Evolutionary conservation across 2,888 invertebrate species (phyloP), one percentile per base, ranked within the genome.

Genomic region (Chrysomela aeneicollis): DNA sequence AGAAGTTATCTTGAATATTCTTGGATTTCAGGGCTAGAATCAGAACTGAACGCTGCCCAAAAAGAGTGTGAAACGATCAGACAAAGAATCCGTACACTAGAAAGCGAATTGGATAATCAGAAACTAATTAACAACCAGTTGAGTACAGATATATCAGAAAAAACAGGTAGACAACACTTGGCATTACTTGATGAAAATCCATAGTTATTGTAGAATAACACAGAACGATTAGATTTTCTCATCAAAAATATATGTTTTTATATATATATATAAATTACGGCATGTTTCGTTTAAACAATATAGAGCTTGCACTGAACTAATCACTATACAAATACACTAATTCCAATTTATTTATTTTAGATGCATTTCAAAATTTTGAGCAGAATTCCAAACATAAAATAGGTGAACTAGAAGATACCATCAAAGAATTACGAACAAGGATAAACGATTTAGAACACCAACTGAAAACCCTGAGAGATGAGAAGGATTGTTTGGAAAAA

Each of bases 11-110:
- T 61, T 12, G n/a, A 49, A 42, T 47, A 57, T 46, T 49, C 8
- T 17, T 6, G 4, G 12, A 22, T 64, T 64, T 21, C 47, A 90
- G 90, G 88, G 64, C 80, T 90, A 71, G 88, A 89, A 84, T 85
- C 87, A 74, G 88, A 89, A 75, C 80, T 90, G 17, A 86, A 86
- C 68, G 84, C 87, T n/a, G 88, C 90, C 0, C 86, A 87, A 81
- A 90, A 89, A 73, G 90, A 90, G 79, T 87, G 88, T 1, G 90
- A 90, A 76, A 79, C 86, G 69, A 84, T 88, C 22, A 81, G 87
- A 18, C 87, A 87, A 74, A 84, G 87, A 64, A 85, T 90, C 72
- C 82, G 86, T 21, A 86, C 86, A 2, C 77, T 90, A 68, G 89
- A 90, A 77, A 87, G 86, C 21, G 89, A 90, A 69, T 81, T 90